Conservation (phyloP, 1,140 invertebrate species). For the Teleopsis dalmanni region DNA sequence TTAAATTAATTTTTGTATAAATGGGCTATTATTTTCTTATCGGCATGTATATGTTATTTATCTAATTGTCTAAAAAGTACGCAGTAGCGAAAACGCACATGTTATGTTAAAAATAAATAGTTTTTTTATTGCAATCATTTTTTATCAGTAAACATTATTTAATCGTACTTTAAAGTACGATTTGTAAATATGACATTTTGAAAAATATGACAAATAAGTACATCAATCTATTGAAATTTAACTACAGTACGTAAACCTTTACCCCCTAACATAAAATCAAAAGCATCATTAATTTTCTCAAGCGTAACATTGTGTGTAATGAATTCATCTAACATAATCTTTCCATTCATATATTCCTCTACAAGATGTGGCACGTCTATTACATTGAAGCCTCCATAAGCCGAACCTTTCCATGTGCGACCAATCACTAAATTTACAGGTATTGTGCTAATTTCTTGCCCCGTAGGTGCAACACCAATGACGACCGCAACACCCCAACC, state of each 20-base stretch:
- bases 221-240: too few relatives aligned
- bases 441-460: slow-evolving; percentile 90
- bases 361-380: slow-evolving; percentile 92
- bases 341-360: slow-evolving; percentile 77
- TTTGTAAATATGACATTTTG: too few relatives aligned
- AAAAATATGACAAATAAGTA: too few relatives aligned
- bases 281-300: slow-evolving; percentile 85
- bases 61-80: too few relatives aligned
- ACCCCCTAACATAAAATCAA: slow-evolving; percentile 75
- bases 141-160: too few relatives aligned
- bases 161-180: too few relatives aligned
- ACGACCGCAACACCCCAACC: slow-evolving; percentile 97
- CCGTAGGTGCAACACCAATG: slow-evolving; percentile 87
- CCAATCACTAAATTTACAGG: slow-evolving; percentile 94
- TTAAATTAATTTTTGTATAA: too few relatives aligned
- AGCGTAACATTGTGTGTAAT: slow-evolving; percentile 78
- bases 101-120: too few relatives aligned
- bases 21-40: too few relatives aligned
- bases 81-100: too few relatives aligned
- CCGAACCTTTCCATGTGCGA: slow-evolving; percentile 89
- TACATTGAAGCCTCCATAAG: slow-evolving; percentile 90
- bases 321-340: slow-evolving; percentile 90
- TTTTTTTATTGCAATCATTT: too few relatives aligned
- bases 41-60: too few relatives aligned
- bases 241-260: slow-evolving; percentile 56